Conservation (phyloP, 2,797 vertebrate genomes). For the Galagoides demidoff region DNA sequence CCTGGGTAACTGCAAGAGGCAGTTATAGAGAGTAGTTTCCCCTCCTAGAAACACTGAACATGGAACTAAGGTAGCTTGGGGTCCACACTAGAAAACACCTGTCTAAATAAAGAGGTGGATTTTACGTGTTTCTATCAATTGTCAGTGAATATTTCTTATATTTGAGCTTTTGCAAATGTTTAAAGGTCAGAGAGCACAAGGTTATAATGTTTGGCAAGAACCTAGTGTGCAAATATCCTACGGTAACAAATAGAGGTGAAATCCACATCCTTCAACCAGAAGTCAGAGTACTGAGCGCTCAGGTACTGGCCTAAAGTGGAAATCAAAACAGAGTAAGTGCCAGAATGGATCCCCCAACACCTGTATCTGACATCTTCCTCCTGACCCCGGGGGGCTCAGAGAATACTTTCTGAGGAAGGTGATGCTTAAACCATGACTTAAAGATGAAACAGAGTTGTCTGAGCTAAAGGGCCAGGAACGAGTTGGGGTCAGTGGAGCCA, state of each 20-base stretch:
- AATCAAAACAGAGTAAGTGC: background rate
- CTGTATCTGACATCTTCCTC: background rate
- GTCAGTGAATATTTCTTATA: background rate
- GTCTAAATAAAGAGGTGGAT: background rate
- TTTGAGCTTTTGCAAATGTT: background rate
- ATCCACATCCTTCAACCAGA: background rate
- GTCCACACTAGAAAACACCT: background rate
- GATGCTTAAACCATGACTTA: background rate
- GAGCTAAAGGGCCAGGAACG: background rate
- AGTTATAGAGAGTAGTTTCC: background rate
- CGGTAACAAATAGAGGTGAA: background rate
- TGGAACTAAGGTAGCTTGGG: background rate
- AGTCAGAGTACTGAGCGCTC: background rate
- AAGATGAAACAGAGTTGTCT: background rate
- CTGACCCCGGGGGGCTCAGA: background rate
- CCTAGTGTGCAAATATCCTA: rapidly evolving
- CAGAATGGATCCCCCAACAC: background rate
- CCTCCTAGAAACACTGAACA: background rate
- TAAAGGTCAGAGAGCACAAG: background rate
- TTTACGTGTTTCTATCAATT: background rate
- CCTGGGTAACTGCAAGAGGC: background rate
- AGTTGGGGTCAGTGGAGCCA: rapidly evolving
- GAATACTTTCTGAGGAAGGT: background rate
- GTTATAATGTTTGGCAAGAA: background rate
- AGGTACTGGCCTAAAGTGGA: background rate